Conservation (phyloP, 1,140 invertebrate species). For the Drosophila equinoxialis region DNA sequence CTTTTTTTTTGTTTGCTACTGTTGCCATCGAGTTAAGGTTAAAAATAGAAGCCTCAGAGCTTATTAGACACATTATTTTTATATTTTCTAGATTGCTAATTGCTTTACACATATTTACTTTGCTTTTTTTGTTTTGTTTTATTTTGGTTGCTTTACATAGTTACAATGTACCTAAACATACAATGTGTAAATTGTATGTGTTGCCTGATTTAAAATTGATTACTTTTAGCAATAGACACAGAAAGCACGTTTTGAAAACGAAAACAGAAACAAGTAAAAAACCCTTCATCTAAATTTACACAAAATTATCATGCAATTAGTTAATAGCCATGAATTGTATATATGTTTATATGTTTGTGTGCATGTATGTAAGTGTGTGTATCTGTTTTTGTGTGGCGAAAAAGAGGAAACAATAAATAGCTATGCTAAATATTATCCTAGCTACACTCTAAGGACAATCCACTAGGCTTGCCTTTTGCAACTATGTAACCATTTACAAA, state of each 20-base stretch:
- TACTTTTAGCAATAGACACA: conserved; percentile 68
- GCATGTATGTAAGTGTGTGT: too few species aligned
- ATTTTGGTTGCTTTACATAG: conserved; percentile 59
- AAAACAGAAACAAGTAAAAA: conserved; percentile 35
- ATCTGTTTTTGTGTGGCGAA: not conserved
- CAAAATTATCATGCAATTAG: conserved; percentile 25
- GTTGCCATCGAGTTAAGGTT: conserved; percentile 46
- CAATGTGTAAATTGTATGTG: conserved; percentile 49
- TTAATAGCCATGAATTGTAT: conserved; percentile 28
- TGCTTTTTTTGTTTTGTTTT: conserved; percentile 41
- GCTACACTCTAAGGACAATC: conserved; percentile 59
- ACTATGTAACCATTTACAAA: conserved; percentile 57
- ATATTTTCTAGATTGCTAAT: conserved; percentile 55
- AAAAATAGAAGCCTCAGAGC: conserved; percentile 62
- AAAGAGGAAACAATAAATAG: conserved; percentile 38
- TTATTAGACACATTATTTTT: conserved; percentile 53
- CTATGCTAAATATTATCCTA: conserved; percentile 65
- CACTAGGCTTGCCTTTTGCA: conserved; percentile 36
- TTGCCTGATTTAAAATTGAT: conserved; percentile 37
- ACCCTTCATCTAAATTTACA: conserved; percentile 50
- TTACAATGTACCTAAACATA: conserved; percentile 56
- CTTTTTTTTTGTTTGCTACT: conserved; percentile 41
- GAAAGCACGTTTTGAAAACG: conserved; percentile 51
- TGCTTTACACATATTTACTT: conserved; percentile 78
- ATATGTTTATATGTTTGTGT: not conserved